Conservation (phyloP, 2,113 vertebrate genomes). For the human region DNA sequence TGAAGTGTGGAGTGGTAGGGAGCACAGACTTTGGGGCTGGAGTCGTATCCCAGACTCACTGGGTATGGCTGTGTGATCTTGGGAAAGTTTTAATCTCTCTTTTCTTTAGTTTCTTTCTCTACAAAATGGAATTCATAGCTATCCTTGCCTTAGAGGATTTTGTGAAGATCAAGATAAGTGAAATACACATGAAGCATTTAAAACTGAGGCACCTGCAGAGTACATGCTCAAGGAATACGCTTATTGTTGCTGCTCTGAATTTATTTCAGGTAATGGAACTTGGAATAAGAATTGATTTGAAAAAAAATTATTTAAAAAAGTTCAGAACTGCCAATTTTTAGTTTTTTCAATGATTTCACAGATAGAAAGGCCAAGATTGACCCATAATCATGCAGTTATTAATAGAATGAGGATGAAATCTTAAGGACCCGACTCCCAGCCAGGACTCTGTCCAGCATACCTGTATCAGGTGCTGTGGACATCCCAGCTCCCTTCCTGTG, state of each 20-base stretch:
- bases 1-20: neutral
- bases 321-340: neutral
- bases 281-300: neutral
- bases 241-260: neutral
- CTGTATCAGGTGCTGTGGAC: neutral
- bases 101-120: neutral
- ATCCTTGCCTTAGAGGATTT: neutral
- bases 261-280: neutral
- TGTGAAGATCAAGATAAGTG: neutral
- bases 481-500: neutral
- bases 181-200: neutral
- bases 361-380: neutral
- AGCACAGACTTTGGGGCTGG: neutral
- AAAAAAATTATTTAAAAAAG: neutral
- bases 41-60: neutral
- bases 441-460: accelerated
- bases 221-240: neutral
- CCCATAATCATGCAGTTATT: neutral
- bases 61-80: accelerated
- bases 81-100: neutral
- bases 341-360: neutral
- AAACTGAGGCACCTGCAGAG: neutral
- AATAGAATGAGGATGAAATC: neutral
- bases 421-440: neutral
- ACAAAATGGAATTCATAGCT: neutral